These are phyloP conservation scores for Griposia aprilina DNA, from an alignment of 2,888 invertebrate species.

Conservation along the genomic window DNA sequence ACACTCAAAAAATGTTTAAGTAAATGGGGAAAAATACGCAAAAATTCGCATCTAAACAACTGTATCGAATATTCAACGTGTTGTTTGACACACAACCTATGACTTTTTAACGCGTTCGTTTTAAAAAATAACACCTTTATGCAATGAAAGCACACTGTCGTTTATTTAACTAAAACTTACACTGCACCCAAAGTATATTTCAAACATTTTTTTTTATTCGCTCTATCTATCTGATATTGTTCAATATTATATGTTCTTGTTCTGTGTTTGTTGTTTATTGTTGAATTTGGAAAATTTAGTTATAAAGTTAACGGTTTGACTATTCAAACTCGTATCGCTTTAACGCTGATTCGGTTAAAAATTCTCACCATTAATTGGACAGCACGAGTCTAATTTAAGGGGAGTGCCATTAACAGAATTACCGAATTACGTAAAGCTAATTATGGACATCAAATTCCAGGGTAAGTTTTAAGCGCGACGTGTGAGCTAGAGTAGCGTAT, in stretches of 20 bases:
- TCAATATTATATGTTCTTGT: no score
- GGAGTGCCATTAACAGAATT: conserved; percentile 81
- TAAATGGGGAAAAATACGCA: conserved; percentile 2
- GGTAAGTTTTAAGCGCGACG: conserved; percentile 76
- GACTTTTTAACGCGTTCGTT: conserved; percentile 34
- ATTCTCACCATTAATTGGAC: conserved; percentile 76
- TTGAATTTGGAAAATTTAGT: conserved; percentile 62
- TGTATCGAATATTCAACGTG: conserved; percentile 25
- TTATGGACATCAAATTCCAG: conserved; percentile 83
- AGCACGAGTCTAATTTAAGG: conserved; percentile 75
- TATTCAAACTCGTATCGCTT: conserved; percentile 60
- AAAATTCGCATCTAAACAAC: conserved; percentile 4
- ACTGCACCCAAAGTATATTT: conserved; percentile 41
- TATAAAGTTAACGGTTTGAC: conserved; percentile 58
- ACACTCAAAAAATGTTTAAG: neutral
- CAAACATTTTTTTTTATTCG: conserved; percentile 45
- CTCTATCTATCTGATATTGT: conserved; percentile 27
- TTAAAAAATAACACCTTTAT: conserved; percentile 30
- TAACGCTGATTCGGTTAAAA: conserved; percentile 75
- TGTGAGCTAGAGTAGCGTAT: conserved; percentile 65
- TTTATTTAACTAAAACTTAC: conserved; percentile 55
- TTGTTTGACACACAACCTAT: conserved; percentile 35
- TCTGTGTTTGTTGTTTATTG: conserved; percentile 30
- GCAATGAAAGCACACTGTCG: conserved; percentile 35
- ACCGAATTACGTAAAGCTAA: conserved; percentile 82